Evolutionary conservation across 2,113 vertebrate genomes (phyloP).

Genomic region (Centropus unirufus): DNA sequence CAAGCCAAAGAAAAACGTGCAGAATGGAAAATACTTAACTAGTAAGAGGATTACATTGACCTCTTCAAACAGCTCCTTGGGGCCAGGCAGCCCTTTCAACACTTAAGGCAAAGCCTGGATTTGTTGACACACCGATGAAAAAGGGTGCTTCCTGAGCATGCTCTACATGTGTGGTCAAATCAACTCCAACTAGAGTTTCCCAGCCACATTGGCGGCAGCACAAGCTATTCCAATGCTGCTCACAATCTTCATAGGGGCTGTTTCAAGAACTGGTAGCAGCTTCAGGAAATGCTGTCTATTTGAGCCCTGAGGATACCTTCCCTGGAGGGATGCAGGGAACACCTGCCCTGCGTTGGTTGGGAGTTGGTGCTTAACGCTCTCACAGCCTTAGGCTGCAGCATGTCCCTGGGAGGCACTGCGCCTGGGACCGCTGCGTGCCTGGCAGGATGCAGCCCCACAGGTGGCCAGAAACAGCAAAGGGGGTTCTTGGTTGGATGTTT

Average conservation of each 20-base stretch:
- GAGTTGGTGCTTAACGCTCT: not conserved
- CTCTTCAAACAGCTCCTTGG: not conserved
- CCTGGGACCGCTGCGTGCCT: not conserved
- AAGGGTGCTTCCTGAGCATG: not conserved
- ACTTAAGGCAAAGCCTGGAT: not conserved
- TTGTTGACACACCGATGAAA: not conserved
- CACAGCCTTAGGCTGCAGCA: accelerated
- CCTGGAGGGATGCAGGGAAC: not conserved
- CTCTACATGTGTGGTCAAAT: not conserved
- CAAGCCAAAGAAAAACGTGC: not conserved
- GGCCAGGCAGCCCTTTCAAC: not conserved
- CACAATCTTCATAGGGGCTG: accelerated
- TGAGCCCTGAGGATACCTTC: constrained; percentile 16
- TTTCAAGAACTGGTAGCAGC: not conserved
- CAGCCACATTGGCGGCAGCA: not conserved
- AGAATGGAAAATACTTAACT: not conserved
- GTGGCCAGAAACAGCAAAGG: not conserved
- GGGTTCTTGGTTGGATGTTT: not conserved
- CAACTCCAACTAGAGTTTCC: not conserved
- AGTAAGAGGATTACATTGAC: not conserved
- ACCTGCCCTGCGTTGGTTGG: not conserved
- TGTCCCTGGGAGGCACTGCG: not conserved
- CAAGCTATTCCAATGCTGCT: not conserved
- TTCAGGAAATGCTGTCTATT: not conserved
- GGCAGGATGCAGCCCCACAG: not conserved